Evolutionary conservation across 1,140 invertebrate genomes (phyloP).

Genomic region (Choristoneura fumiferana): DNA sequence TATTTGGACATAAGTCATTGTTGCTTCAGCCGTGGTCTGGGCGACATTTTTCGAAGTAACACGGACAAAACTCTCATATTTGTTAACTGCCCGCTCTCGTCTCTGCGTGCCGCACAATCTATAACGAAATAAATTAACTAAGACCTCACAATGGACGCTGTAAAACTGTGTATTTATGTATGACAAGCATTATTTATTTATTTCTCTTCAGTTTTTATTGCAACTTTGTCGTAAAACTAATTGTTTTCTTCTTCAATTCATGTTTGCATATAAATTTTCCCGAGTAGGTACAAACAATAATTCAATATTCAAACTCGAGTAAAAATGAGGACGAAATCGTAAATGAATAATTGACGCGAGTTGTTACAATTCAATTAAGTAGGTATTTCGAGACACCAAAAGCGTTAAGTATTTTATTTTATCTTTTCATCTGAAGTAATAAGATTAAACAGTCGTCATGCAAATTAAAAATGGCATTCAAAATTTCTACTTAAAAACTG

Average conservation of each 20-base stretch:
- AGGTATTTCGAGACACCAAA: too few species aligned
- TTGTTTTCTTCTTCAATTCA: not conserved
- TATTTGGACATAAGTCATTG: constrained; percentile 19
- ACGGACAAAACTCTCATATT: too few species aligned
- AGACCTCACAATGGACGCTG: constrained; percentile 44
- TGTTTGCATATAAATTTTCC: too few species aligned
- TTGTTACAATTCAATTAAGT: too few species aligned
- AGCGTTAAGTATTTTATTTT: not conserved
- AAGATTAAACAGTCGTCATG: constrained; percentile 13
- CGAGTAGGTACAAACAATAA: too few species aligned
- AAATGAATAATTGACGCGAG: too few species aligned
- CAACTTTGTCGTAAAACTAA: constrained; percentile 24
- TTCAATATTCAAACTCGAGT: too few species aligned
- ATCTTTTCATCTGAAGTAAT: not conserved
- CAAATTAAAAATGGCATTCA: constrained; percentile 24
- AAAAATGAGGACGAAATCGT: too few species aligned
- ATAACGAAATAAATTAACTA: constrained; percentile 53
- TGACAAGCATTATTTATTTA: constrained; percentile 47
- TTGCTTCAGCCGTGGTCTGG: too few species aligned
- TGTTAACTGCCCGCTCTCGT: not conserved
- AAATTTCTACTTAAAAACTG: constrained; percentile 27
- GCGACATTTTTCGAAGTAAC: too few species aligned
- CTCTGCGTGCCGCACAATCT: not conserved
- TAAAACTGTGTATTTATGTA: constrained; percentile 61
- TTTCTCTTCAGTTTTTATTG: constrained; percentile 23